phyloP scores from a whole-genome alignment of 35 echinoderm and acorn worm genomes.

The Amphiura filiformis region DNA sequence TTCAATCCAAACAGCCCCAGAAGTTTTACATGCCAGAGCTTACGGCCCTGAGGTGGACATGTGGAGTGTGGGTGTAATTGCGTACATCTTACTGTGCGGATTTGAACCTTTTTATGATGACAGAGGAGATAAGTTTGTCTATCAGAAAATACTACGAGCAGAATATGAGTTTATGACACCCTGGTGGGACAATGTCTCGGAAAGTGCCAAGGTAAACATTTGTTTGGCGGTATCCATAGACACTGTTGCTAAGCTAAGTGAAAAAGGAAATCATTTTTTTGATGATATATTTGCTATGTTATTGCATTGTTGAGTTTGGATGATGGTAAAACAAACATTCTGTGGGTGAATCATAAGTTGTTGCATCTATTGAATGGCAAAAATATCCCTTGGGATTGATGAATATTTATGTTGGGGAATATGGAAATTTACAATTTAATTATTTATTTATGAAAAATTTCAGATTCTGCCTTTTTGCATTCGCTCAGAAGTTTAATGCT shows the following conservation, averaged over 20 bases:
- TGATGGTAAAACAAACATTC: too few relatives aligned
- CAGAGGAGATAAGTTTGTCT: slow-evolving; percentile 63
- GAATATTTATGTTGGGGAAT: too few relatives aligned
- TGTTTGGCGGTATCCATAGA: too few relatives aligned
- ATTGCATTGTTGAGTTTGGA: not conserved
- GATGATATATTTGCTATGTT: not conserved
- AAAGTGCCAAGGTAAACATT: slow-evolving; percentile 55
- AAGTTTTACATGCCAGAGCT: slow-evolving; percentile 53
- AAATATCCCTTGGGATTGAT: not conserved
- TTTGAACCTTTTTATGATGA: slow-evolving; percentile 97
- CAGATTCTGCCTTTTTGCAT: not conserved
- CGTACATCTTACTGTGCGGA: slow-evolving; percentile 92
- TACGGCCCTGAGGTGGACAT: slow-evolving; percentile 77
- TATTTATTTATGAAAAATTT: too few relatives aligned
- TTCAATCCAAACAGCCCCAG: too few relatives aligned
- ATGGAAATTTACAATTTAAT: too few relatives aligned
- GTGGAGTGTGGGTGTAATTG: slow-evolving; percentile 98
- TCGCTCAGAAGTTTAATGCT: not conserved
- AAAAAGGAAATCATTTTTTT: not conserved
- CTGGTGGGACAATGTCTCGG: slow-evolving; percentile 88
- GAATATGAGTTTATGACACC: slow-evolving; percentile 93
- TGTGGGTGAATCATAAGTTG: not conserved
- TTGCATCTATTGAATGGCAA: too few relatives aligned
- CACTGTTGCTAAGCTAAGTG: not conserved
- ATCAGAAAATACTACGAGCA: slow-evolving; percentile 77